Evolutionary conservation across 2,888 invertebrate genomes (phyloP).

Genomic region (Pristionchus entomophagus): DNA sequence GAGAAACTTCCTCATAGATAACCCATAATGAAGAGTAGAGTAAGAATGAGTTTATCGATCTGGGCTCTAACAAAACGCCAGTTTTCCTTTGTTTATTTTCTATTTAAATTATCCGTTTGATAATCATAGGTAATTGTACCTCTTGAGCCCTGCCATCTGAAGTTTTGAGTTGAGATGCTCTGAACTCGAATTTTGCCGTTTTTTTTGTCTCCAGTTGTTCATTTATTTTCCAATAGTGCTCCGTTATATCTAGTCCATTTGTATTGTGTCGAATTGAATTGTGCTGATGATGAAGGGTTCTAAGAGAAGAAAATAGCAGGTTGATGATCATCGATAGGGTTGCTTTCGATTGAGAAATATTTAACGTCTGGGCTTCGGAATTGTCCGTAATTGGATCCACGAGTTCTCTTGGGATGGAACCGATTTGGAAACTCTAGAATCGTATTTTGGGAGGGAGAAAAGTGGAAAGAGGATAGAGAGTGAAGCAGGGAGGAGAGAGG

Average conservation of each 20-base stretch:
- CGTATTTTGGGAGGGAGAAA: conserved; percentile 24
- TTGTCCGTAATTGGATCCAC: not conserved
- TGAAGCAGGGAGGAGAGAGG: not conserved
- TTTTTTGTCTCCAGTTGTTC: not conserved
- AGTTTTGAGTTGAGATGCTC: not conserved
- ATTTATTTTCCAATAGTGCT: too few species aligned
- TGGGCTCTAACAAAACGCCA: too few species aligned
- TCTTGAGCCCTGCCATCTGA: not conserved
- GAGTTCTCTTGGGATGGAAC: conserved; percentile 7
- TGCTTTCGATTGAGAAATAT: not conserved
- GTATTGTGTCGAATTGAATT: not conserved
- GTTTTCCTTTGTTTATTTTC: too few species aligned
- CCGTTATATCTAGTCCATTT: not conserved
- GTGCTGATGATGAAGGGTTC: conserved; percentile 33
- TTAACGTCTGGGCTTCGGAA: not conserved
- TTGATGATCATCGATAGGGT: not conserved
- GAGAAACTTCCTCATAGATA: too few species aligned
- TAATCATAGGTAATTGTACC: not conserved
- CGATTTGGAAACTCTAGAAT: conserved; percentile 32
- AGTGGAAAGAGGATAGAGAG: not conserved
- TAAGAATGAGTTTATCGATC: too few species aligned
- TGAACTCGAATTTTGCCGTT: not conserved
- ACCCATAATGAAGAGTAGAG: too few species aligned
- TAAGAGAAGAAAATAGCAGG: not conserved
- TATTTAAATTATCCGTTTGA: too few species aligned